These are phyloP conservation scores for Oxygymnocypris stewartii DNA, from an alignment of 2,113 vertebrate species.

Conservation along the genomic window DNA sequence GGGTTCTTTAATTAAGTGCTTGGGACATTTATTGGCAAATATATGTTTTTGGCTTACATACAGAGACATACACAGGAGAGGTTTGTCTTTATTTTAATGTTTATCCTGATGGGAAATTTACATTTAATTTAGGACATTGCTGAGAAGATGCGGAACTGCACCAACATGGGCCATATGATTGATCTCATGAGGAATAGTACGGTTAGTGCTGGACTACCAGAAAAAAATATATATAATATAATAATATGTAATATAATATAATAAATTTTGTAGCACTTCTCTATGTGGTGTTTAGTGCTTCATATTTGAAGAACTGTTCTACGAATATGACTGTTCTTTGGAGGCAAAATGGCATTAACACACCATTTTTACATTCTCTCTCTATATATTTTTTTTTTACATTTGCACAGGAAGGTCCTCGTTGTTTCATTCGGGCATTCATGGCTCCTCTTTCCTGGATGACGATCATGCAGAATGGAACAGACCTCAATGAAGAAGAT, in stretches of 20 bases:
- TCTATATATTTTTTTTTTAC: not conserved
- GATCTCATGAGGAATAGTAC: slow-evolving; percentile 59
- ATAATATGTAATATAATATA: not conserved
- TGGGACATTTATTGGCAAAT: not conserved
- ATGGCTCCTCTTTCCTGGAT: slow-evolving; percentile 64
- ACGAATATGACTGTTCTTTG: not conserved
- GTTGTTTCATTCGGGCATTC: slow-evolving; percentile 66
- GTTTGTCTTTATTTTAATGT: not conserved
- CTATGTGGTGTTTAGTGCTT: not conserved
- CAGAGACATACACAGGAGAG: not conserved
- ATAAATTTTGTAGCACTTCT: not conserved
- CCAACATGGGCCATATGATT: slow-evolving; percentile 58
- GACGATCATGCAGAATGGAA: slow-evolving; percentile 41
- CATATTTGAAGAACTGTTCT: not conserved
- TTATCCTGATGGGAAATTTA: not conserved
- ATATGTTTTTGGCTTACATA: not conserved
- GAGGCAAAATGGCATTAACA: not conserved
- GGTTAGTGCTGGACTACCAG: slow-evolving; percentile 56
- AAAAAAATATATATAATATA: not conserved
- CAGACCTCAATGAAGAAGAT: slow-evolving; percentile 44
- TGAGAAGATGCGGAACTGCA: slow-evolving; percentile 60
- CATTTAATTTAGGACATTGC: slow-evolving; percentile 52
- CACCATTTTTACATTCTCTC: not conserved
- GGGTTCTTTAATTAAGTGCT: not conserved
- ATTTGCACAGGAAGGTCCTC: slow-evolving; percentile 48